phyloP scores from a whole-genome alignment of 2,888 invertebrate genomes.

The Rutpela maculata region DNA sequence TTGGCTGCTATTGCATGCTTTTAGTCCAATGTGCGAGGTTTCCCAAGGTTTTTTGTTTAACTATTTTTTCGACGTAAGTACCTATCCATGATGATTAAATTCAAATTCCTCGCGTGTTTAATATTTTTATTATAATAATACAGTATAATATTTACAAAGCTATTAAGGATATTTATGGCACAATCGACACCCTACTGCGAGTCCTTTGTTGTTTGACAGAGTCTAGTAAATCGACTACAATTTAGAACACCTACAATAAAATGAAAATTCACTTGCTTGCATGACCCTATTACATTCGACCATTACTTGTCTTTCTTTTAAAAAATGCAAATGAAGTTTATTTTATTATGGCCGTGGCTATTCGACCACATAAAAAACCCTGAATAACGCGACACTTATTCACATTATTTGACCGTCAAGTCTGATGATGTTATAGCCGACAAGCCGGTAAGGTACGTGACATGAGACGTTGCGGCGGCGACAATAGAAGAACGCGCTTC shows the following conservation, averaged over 20 bases:
- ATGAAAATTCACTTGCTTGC: constrained; percentile 4
- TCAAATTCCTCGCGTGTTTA: neutral
- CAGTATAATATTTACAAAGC: neutral
- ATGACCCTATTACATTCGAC: constrained; percentile 24
- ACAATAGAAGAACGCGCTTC: constrained; percentile 60
- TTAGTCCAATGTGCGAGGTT: no score
- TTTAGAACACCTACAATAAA: constrained; percentile 23
- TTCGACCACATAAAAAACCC: constrained; percentile 61
- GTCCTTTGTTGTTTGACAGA: constrained; percentile 1
- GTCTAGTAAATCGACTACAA: constrained; percentile 12
- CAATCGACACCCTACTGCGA: neutral
- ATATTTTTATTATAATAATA: neutral
- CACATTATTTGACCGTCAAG: constrained; percentile 61
- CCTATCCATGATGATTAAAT: neutral
- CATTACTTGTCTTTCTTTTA: constrained; percentile 42
- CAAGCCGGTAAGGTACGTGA: constrained; percentile 64
- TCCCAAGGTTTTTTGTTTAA: no score
- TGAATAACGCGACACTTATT: constrained; percentile 62
- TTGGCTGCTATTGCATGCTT: no score
- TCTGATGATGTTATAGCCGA: constrained; percentile 57
- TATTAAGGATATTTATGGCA: neutral
- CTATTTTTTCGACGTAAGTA: no score
- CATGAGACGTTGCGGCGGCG: constrained; percentile 61
- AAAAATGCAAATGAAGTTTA: constrained; percentile 58
- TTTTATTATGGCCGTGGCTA: constrained; percentile 43